Conservation (phyloP, 2,888 invertebrate genomes). For the Drosophila dives region DNA sequence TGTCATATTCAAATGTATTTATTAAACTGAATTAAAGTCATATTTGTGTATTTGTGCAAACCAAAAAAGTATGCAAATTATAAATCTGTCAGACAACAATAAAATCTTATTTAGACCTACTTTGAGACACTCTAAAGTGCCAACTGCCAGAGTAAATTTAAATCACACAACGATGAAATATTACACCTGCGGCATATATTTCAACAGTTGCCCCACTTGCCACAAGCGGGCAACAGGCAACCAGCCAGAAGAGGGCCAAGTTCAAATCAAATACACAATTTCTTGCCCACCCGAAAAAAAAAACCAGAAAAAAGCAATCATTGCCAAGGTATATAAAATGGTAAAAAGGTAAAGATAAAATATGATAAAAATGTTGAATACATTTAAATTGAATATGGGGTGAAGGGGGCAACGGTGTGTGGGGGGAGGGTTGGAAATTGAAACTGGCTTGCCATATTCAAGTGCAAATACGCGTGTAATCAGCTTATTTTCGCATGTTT, state of each 20-base stretch:
- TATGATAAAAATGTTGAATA: conserved; percentile 55
- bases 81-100: conserved; percentile 64
- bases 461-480: conserved; percentile 81
- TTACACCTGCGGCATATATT: conserved; percentile 74
- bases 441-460: conserved; percentile 39
- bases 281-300: conserved; percentile 39
- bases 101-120: conserved; percentile 64
- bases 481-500: conserved; percentile 82
- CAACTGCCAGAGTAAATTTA: conserved; percentile 59
- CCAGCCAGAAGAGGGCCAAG: conserved; percentile 21
- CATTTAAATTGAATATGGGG: conserved; percentile 39
- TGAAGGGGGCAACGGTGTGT: not conserved
- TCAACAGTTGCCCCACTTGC: conserved; percentile 52
- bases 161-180: conserved; percentile 68
- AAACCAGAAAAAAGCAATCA: conserved; percentile 67
- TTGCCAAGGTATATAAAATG: conserved; percentile 25
- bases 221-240: conserved; percentile 23
- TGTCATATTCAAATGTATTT: not conserved
- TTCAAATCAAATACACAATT: conserved; percentile 68
- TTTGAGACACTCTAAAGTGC: conserved; percentile 24
- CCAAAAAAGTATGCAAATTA: conserved; percentile 46
- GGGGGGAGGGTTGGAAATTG: conserved; percentile 10
- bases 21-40: conserved; percentile 15
- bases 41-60: conserved; percentile 2
- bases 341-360: conserved; percentile 41